Percentiles rank a stretch among this genome's conserved stretches.
Conservation (phyloP, 2,888 invertebrate genomes). For the Vesta saturnalis region DNA sequence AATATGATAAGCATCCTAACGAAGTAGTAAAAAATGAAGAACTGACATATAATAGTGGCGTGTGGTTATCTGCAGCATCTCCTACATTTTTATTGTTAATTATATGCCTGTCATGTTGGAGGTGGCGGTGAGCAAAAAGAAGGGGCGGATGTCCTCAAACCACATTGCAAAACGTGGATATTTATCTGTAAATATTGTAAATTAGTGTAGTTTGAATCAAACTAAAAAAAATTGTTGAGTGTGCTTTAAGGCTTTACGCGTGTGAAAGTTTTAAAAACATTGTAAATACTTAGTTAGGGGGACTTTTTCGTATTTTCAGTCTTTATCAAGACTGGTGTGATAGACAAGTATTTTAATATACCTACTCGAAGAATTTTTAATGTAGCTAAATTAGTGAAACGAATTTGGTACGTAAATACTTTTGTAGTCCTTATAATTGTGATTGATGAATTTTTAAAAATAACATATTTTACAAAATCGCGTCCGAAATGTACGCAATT, state of each 20-base stretch:
- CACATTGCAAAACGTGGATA: constrained; percentile 35
- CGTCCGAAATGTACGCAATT: constrained; percentile 4
- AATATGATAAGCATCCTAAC: constrained; percentile 87
- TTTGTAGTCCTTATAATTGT: constrained; percentile 36
- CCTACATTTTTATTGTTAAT: constrained; percentile 51
- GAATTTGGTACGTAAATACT: constrained; percentile 17
- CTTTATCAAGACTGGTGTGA: constrained; percentile 35
- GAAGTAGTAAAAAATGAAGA: constrained; percentile 93
- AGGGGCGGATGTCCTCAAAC: constrained; percentile 40
- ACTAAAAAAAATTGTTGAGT: constrained; percentile 22
- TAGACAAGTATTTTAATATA: constrained; percentile 26
- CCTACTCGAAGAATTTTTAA: neutral
- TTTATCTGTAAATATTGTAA: constrained; percentile 46
- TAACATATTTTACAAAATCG: constrained; percentile 12
- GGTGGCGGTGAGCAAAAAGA: constrained; percentile 55
- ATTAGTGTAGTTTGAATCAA: constrained; percentile 37
- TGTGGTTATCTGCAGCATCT: constrained; percentile 52
- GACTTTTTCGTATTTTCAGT: constrained; percentile 30
- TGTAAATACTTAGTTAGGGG: constrained; percentile 25
- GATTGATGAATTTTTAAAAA: constrained; percentile 32
- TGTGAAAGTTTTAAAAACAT: constrained; percentile 16
- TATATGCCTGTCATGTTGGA: constrained; percentile 50
- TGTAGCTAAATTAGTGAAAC: constrained; percentile 7
- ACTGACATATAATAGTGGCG: constrained; percentile 74
- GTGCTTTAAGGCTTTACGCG: constrained; percentile 23